A percentile compares a stretch with the other conserved stretches of the same genome.
These are phyloP conservation scores for Poecilus cupreus DNA, from an alignment of 2,888 invertebrate genomes.

Conservation along the genomic window DNA sequence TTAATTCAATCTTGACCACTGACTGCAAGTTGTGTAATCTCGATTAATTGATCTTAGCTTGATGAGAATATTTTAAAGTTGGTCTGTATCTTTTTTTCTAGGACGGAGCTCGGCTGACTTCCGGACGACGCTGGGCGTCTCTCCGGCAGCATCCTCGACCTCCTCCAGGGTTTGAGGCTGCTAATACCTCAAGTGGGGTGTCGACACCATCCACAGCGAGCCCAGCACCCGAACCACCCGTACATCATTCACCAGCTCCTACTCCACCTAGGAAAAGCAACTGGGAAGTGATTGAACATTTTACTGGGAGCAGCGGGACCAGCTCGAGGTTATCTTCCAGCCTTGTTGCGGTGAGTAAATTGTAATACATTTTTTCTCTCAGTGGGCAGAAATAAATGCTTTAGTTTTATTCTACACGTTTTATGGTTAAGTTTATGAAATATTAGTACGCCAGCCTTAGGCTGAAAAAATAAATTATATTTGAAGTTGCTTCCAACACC, in stretches of 20 bases:
- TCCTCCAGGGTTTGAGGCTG: constrained; percentile 68
- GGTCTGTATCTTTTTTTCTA: neutral
- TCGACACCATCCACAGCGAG: constrained; percentile 67
- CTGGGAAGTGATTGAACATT: constrained; percentile 94
- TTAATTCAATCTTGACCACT: no score
- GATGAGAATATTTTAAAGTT: no score
- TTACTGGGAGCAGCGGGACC: constrained; percentile 78
- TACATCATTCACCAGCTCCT: constrained; percentile 73
- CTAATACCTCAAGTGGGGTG: constrained; percentile 67
- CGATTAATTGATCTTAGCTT: no score
- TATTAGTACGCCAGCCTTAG: no score
- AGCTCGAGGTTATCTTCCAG: constrained; percentile 78
- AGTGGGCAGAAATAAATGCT: no score
- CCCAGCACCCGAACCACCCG: constrained; percentile 66
- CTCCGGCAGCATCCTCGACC: constrained; percentile 72
- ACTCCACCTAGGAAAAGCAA: constrained; percentile 86
- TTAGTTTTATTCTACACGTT: no score
- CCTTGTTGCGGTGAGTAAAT: constrained; percentile 77
- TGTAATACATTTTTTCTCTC: no score
- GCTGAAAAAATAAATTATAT: no score
- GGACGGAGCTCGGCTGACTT: constrained; percentile 26
- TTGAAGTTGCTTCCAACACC: no score
- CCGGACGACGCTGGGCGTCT: constrained; percentile 74
- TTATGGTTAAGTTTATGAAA: no score
- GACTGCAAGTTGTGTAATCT: no score